Conservation (phyloP, 2,888 invertebrate genomes). For the Nephrocerus scutellatus region DNA sequence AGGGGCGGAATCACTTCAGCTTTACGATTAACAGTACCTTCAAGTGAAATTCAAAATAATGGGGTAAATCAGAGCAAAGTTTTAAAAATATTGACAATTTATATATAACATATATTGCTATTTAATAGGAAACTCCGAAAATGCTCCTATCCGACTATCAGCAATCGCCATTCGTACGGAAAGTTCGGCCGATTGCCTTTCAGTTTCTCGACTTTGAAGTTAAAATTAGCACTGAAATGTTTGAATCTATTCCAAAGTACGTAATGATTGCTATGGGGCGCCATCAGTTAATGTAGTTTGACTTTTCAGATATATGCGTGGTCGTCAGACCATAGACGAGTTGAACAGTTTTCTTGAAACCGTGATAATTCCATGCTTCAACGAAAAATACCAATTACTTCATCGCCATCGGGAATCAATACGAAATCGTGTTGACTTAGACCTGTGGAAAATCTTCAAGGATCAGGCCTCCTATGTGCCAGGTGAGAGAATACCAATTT, state of each 20-base stretch:
- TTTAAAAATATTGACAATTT: not conserved
- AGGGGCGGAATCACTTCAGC: too few relatives aligned
- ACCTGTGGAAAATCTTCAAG: slow-evolving; percentile 33
- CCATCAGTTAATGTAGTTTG: not conserved
- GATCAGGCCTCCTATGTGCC: slow-evolving; percentile 29
- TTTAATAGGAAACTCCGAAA: slow-evolving; percentile 20
- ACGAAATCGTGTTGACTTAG: slow-evolving; percentile 26
- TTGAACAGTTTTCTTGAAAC: slow-evolving; percentile 28
- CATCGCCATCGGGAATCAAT: slow-evolving; percentile 29
- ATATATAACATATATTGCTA: not conserved
- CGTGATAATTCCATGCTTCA: slow-evolving; percentile 31
- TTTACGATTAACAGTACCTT: too few relatives aligned
- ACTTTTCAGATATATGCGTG: slow-evolving; percentile 31
- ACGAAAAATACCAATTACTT: slow-evolving; percentile 34
- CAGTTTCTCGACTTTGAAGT: slow-evolving; percentile 32
- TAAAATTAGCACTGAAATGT: slow-evolving; percentile 24
- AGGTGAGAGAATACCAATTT: slow-evolving; percentile 21
- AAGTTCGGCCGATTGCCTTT: slow-evolving; percentile 24
- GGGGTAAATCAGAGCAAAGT: too few relatives aligned
- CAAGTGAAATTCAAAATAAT: too few relatives aligned
- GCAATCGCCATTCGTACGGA: slow-evolving; percentile 28
- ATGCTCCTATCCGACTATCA: slow-evolving; percentile 30
- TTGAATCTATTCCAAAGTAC: slow-evolving; percentile 33
- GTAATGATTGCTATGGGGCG: not conserved
- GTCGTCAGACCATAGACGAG: slow-evolving; percentile 32